Percentiles rank a stretch among this genome's conserved stretches.
Evolutionary conservation across 2,797 vertebrate species (phyloP).

Genomic region (Cichlasoma orientale): DNA sequence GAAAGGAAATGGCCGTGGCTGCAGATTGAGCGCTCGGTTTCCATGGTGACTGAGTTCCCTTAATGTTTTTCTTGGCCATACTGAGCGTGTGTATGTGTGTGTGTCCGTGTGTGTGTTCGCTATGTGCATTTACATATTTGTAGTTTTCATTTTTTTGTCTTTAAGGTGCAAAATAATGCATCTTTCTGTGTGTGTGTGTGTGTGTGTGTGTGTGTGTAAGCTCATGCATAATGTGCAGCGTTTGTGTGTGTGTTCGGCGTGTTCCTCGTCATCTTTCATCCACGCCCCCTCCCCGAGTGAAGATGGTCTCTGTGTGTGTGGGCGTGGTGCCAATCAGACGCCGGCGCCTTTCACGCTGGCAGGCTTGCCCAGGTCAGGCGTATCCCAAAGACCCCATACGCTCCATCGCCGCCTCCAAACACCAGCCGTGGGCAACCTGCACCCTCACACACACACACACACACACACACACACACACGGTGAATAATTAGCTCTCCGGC

Average conservation of each 20-base stretch:
- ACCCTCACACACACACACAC: neutral
- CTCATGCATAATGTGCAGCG: slow-evolving; percentile 7
- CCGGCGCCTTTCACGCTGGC: slow-evolving; percentile 53
- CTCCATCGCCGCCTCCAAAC: slow-evolving; percentile 46
- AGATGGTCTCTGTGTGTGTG: slow-evolving; percentile 33
- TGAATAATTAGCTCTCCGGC: slow-evolving; percentile 54
- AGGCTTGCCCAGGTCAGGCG: slow-evolving; percentile 56
- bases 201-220: neutral
- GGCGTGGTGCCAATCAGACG: slow-evolving; percentile 59
- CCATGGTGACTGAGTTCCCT: slow-evolving; percentile 70
- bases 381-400: slow-evolving; percentile 49
- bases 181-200: neutral
- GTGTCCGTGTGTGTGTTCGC: neutral
- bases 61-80: slow-evolving; percentile 43
- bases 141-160: slow-evolving; percentile 1
- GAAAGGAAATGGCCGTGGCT: slow-evolving; percentile 45
- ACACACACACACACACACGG: slow-evolving; percentile 1
- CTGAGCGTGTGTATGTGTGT: slow-evolving; percentile 6
- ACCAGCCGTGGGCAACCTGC: slow-evolving; percentile 38
- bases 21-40: slow-evolving; percentile 62
- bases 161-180: slow-evolving; percentile 7
- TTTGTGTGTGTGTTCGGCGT: slow-evolving; percentile 1
- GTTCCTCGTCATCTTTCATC: slow-evolving; percentile 24
- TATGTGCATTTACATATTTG: slow-evolving; percentile 37
- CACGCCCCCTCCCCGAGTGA: neutral